Evolutionary conservation across 2,888 invertebrate species (phyloP).

Genomic region (Deilephila elpenor): DNA sequence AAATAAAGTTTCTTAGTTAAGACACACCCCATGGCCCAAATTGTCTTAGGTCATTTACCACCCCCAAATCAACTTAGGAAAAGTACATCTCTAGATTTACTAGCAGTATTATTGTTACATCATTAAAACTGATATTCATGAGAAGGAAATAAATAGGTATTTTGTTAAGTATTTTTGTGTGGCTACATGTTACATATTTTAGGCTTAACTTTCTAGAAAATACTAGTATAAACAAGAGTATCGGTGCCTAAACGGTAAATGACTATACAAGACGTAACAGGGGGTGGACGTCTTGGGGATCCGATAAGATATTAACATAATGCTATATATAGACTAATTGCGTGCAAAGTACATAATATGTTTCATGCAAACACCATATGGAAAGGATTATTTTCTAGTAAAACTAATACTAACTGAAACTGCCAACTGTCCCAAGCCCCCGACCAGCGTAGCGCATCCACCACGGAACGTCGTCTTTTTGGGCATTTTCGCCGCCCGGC

Average conservation of each 20-base stretch:
- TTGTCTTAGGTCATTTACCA: too few species aligned
- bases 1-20: too few species aligned
- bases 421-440: constrained; percentile 92
- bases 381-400: constrained; percentile 30
- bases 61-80: too few species aligned
- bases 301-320: constrained; percentile 1
- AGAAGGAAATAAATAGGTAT: too few species aligned
- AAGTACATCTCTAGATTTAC: too few species aligned
- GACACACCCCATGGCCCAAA: too few species aligned
- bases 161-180: too few species aligned
- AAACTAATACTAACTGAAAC: constrained; percentile 88
- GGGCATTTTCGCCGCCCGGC: constrained; percentile 90
- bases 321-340: neutral
- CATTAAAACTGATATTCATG: too few species aligned
- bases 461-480: constrained; percentile 94
- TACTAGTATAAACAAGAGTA: neutral
- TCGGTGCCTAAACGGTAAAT: neutral
- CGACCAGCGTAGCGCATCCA: constrained; percentile 95
- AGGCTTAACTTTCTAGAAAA: neutral
- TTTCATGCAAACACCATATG: neutral
- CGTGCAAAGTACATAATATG: neutral
- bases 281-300: constrained; percentile 18
- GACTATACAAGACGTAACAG: neutral
- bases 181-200: too few species aligned
- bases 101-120: too few species aligned